Base-by-base conservation (phyloP, 2,113 vertebrate genomes). In the Lophius piscatorius region DNA sequence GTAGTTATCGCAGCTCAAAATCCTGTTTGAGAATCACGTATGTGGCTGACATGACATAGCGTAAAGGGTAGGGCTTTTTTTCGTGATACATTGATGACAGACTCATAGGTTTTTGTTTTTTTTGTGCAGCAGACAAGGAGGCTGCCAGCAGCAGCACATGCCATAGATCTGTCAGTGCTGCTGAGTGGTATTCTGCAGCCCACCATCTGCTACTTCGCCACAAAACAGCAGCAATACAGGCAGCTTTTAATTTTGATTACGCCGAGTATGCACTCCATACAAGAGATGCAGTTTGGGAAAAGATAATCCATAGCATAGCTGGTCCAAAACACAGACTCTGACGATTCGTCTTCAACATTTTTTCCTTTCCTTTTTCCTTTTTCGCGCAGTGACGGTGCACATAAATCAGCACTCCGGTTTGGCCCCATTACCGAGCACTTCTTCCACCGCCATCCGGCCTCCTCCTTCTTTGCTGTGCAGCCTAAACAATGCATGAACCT, bases 401-500 rank as follows among this genome's bases (percentile, higher is more conserved):
- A 87, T 78, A 83, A 82, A 85, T 85, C 84, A 70, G 67, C 66
- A 29, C 62, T 74, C 55, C 57, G 17, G 72, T 78, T 85, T 80
- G 80, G 71, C 80, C 80, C 84, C 79, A 80, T 86, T 86, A 83
- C 74, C 1, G 48, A 44, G 72, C 48, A 71, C 76, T 80, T 86
- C 81, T 67, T 75, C 63, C 24, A 16, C 67, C 74, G 54, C 76
- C 73, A 60, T 62, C 63, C 67, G 29, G 63, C 71, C 55, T 38
- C 55, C 48, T 67, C 55, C 62, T 65, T 73, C 65, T 64, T 47
- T 31, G 33, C 72, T 58, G 67, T 13, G 42, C 64, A 62, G 74
- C 74, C 83, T 84, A 88, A 88, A 89, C 87, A 87, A 87, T 89
- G 82, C 87, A 91, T 87, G 87, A 84, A 80, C 70, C 87, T 88